phyloP scores from a whole-genome alignment of 2,888 invertebrate species.

The Drosophila meridiana region DNA sequence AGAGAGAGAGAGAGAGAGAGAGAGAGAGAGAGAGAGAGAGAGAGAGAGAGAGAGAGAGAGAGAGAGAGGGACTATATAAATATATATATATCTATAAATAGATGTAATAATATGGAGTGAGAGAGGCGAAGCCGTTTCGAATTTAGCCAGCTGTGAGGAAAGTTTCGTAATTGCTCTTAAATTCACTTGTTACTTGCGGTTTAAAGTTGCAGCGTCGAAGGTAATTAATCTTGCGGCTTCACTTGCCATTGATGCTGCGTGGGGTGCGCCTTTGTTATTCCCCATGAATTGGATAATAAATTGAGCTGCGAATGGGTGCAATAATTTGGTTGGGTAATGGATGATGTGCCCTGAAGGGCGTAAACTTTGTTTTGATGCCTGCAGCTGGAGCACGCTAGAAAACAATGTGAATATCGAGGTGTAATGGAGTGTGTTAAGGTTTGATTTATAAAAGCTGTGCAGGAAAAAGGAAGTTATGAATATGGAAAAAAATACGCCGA shows the following conservation, averaged over 20 bases:
- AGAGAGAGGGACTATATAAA: background rate
- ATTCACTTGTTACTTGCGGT: constrained; percentile 22
- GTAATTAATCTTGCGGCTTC: constrained; percentile 42
- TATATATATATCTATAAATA: background rate
- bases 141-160: constrained; percentile 24
- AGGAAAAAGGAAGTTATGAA: background rate
- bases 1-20: background rate
- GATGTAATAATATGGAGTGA: constrained; percentile 11
- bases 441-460: background rate
- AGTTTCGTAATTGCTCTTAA: constrained; percentile 48
- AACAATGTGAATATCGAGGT: constrained; percentile 6
- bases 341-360: constrained; percentile 22
- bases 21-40: background rate
- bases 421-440: background rate
- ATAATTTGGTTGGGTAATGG: constrained; percentile 30
- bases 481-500: too few relatives aligned
- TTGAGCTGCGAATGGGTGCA: constrained; percentile 35
- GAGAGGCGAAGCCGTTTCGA: background rate
- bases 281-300: constrained; percentile 35
- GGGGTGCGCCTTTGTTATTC: constrained; percentile 7
- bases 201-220: constrained; percentile 9
- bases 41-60: background rate
- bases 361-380: constrained; percentile 10
- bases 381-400: background rate
- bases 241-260: background rate